These are phyloP conservation scores for Poecilia wingei DNA, from an alignment of 2,797 vertebrate genomes.

Conservation along the genomic window DNA sequence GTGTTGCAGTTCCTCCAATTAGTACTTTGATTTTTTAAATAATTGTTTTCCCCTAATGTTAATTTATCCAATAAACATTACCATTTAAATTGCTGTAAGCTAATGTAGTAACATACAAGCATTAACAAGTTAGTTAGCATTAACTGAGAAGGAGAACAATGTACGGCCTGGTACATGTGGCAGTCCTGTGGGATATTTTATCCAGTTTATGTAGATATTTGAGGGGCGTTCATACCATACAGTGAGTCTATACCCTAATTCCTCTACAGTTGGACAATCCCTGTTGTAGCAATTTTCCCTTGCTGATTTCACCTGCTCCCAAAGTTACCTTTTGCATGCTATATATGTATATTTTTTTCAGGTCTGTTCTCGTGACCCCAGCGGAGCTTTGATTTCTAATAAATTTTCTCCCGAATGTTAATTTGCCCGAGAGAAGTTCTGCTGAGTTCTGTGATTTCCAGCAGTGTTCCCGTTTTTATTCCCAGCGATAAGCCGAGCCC, in stretches of 20 bases:
- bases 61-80: background rate
- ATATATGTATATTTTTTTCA: background rate
- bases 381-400: conserved; percentile 15
- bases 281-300: background rate
- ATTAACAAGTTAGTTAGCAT: background rate
- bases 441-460: conserved; percentile 33
- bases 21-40: background rate
- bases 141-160: background rate
- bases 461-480: background rate
- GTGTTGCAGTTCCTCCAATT: background rate
- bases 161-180: background rate
- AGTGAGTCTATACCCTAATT: background rate
- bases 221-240: background rate
- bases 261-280: background rate
- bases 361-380: background rate
- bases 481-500: conserved; percentile 14
- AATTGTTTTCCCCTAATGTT: background rate
- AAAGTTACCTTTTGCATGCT: background rate
- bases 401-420: conserved; percentile 15
- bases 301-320: background rate
- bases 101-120: background rate
- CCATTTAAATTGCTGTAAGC: background rate
- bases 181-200: too few relatives aligned
- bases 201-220: background rate
- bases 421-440: conserved; percentile 16